A percentile compares a stretch with the other conserved stretches of the same genome.
These are phyloP conservation scores for Phyllotreta cruciferae DNA, from an alignment of 2,888 invertebrate species.

Conservation along the genomic window DNA sequence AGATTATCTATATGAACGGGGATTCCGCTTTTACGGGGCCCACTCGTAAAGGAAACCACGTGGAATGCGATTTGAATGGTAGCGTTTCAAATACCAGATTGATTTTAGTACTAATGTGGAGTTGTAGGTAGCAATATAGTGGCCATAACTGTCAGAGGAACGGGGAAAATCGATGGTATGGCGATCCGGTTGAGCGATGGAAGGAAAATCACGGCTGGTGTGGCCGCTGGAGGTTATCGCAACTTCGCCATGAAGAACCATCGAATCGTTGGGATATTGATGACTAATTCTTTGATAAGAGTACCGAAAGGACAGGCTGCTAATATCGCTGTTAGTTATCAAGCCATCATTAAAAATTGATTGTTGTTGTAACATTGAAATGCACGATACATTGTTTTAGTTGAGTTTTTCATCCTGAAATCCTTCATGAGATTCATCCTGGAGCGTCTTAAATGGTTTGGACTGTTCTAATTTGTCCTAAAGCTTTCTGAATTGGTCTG, in stretches of 20 bases:
- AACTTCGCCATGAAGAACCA: not conserved
- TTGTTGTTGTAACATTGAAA: too few relatives aligned
- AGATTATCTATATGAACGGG: too few relatives aligned
- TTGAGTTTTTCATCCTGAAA: too few relatives aligned
- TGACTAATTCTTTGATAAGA: not conserved
- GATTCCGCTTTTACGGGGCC: not conserved
- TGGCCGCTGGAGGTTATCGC: not conserved
- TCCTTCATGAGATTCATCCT: too few relatives aligned
- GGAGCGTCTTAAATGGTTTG: too few relatives aligned
- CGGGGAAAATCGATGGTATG: not conserved
- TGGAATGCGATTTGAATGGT: not conserved
- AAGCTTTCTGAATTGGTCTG: too few relatives aligned
- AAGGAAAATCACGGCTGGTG: not conserved
- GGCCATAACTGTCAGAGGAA: not conserved
- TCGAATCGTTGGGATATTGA: too few relatives aligned
- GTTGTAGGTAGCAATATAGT: not conserved
- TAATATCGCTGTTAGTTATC: not conserved
- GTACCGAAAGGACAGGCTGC: too few relatives aligned
- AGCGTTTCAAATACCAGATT: too few relatives aligned
- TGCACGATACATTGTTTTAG: too few relatives aligned
- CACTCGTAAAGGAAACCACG: not conserved
- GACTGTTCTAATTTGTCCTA: too few relatives aligned
- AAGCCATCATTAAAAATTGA: too few relatives aligned
- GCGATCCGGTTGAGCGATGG: not conserved
- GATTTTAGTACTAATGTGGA: not conserved